Evolutionary conservation across 2,888 invertebrate species (phyloP).

Genomic region (Oasisia sp.): DNA sequence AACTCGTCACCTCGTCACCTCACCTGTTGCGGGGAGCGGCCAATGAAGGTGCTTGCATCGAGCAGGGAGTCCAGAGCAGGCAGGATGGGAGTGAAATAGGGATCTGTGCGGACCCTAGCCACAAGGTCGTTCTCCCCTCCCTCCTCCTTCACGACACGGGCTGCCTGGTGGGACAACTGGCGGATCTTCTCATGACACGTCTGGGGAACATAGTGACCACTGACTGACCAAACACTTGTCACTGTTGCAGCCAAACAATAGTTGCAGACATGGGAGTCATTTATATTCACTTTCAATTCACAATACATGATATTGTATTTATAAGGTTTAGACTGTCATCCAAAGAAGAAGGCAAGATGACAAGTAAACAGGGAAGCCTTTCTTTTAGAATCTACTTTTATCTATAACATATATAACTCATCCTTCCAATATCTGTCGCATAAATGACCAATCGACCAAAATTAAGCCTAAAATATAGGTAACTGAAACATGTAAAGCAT

Average conservation of each 20-base stretch:
- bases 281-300: too few relatives aligned
- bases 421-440: too few relatives aligned
- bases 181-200: conserved; percentile 95
- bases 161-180: conserved; percentile 91
- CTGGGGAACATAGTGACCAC: conserved; percentile 54
- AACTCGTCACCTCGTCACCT: background rate
- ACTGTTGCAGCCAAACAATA: too few relatives aligned
- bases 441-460: background rate
- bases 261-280: too few relatives aligned
- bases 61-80: conserved; percentile 79
- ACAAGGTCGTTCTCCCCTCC: conserved; percentile 93
- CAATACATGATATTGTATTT: too few relatives aligned
- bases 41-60: conserved; percentile 87
- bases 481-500: background rate
- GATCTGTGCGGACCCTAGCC: conserved; percentile 79
- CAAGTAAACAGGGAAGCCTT: too few relatives aligned
- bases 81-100: conserved; percentile 86
- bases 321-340: too few relatives aligned
- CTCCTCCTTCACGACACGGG: conserved; percentile 86
- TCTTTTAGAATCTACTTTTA: too few relatives aligned
- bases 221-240: background rate
- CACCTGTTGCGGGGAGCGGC: conserved; percentile 78
- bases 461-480: background rate
- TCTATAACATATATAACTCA: too few relatives aligned
- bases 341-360: too few relatives aligned